Evolutionary conservation across 2,797 vertebrate genomes (phyloP), one percentile per base, ranked within the genome.

Genomic region (Sebastes elongatus): DNA sequence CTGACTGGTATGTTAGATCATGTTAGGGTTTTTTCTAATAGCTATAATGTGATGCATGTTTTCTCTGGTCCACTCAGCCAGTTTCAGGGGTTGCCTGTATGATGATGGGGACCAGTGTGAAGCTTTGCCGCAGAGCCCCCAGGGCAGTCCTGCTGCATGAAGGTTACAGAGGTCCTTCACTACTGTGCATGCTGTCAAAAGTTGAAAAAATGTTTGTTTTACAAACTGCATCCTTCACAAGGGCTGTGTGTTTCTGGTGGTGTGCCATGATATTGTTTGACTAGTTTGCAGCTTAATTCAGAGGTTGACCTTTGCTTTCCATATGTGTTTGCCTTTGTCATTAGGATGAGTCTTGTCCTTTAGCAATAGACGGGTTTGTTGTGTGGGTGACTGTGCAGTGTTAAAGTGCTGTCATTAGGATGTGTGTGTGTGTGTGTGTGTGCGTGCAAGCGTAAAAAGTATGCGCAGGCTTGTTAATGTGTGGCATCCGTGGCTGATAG

Each of bases 41-140:
- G 23, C 60, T 25, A 23, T 82, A 86, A 84, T 89, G 89, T 91
- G 86, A 88, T 80, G 59, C 53, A 76, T 83, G 30, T 76, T 90
- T 86, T 81, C 71, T 83, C 28, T 13, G 22, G 56, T 38, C 63
- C 76, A 49, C 32, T 59, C 68, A 72, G 55, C 22, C 67, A 70
- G 56, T 78, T 38, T 38, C 2, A 42, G 68, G 62, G 79, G 64
- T 80, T 88, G 90, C 83, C 84, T 88, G 69, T 71, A 22, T 61
- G 38, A 23, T 30, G 10, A 38, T 38, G 38, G 65, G 60, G 6
- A 22, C 22, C 11, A 23, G 28, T 85, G 61, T 68, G 65, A 78
- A 35, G 46, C 60, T 70, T 70, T 69, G 71, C 68, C 10, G 4
- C 77, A 73, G 42, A 83, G 67, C 38, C 62, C 78, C n/a, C n/a